Evolutionary conservation across 30 jellyfish, hydroid and myxozoan genomes (phyloP).

Genomic region (Aurelia aurita complex sp. Pacific): DNA sequence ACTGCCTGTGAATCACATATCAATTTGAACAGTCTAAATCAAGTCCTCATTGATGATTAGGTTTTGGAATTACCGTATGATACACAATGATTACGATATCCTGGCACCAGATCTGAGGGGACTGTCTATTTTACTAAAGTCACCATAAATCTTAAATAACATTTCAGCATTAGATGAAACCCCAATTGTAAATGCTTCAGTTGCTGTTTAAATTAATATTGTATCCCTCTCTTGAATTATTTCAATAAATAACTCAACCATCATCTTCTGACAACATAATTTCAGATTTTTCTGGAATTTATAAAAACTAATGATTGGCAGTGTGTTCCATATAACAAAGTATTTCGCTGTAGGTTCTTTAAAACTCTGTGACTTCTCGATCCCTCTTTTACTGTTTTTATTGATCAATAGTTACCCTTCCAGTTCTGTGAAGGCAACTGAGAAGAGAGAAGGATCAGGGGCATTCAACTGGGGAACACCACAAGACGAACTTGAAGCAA

Average conservation of each 20-base stretch:
- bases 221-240: no score
- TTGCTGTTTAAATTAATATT: no score
- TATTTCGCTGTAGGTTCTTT: neutral
- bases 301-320: neutral
- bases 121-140: no score
- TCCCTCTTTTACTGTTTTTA: slow-evolving; percentile 1
- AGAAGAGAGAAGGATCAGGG: slow-evolving; percentile 97
- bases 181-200: no score
- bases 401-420: slow-evolving; percentile 43
- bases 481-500: slow-evolving; percentile 85
- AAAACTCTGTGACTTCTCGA: neutral
- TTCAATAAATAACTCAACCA: no score
- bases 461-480: slow-evolving; percentile 93
- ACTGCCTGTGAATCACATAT: no score
- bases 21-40: no score
- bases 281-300: no score
- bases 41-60: slow-evolving; percentile 35
- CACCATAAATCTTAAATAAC: no score
- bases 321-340: neutral
- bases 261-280: no score
- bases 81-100: neutral
- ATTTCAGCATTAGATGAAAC: no score
- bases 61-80: slow-evolving; percentile 51
- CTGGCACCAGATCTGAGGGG: no score
- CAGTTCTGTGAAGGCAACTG: slow-evolving; percentile 92